Evolutionary conservation across 2,113 vertebrate genomes (phyloP).

Genomic region (Glaucomys volans): DNA sequence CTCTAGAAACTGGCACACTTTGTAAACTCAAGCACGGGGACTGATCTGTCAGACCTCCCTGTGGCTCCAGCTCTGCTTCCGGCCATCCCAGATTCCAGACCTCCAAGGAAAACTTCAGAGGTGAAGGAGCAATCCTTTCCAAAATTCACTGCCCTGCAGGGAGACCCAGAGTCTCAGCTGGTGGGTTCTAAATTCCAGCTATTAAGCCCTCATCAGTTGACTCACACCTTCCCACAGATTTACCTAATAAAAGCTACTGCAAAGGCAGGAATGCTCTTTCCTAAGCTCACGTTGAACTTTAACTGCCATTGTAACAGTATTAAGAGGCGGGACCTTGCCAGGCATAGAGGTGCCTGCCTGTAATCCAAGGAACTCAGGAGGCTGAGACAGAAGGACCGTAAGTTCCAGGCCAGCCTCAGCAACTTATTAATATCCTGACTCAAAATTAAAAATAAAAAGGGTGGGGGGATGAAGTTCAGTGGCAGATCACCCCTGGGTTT

Average conservation of each 20-base stretch:
- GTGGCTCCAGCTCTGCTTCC: no score
- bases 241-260: background rate
- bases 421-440: no score
- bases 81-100: background rate
- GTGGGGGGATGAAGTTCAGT: no score
- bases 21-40: background rate
- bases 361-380: no score
- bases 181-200: fast-evolving
- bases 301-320: background rate
- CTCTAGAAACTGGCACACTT: no score
- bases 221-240: background rate
- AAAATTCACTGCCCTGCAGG: background rate
- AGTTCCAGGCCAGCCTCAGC: no score
- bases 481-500: no score
- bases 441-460: no score
- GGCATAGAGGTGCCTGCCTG: no score
- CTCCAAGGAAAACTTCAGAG: background rate
- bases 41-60: no score
- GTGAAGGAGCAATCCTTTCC: background rate
- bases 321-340: background rate
- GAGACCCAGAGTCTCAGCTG: no score
- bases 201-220: background rate
- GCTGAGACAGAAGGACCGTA: no score
- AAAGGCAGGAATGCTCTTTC: background rate
- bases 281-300: background rate